Evolutionary conservation across 1,140 invertebrate genomes (phyloP), one percentile per base, ranked within the genome.

Genomic region (Musca vetustissima): DNA sequence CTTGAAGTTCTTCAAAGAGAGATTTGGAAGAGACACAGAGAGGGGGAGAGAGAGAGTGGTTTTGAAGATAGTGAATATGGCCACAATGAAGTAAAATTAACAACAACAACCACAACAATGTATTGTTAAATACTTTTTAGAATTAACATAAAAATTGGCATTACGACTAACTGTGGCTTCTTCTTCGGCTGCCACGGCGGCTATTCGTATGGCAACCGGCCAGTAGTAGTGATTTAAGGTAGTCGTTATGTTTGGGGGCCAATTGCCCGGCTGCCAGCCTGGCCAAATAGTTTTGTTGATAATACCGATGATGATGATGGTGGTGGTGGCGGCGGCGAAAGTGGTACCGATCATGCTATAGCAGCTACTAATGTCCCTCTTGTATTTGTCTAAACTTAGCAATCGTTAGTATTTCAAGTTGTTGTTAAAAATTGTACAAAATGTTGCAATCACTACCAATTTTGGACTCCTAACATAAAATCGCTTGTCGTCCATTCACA

Each of bases 391-490:
- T 61, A 61, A 61, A 61, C 57, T 61, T 19, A 61, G 57, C 57
- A 61, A 43, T 61, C 57, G 57, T 61, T 61, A 61, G 57, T 61
- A 61, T 61, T 61, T 61, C 19, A 61, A 43, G 57, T 61, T 61
- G 57, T 61, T 61, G 57, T 36, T 61, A 43, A 61, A 61, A 61
- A 61, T 61, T 61, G 57, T 61, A 61, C 57, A n/a, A 61, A 61
- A 61, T 61, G 57, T 61, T 61, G 57, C 57, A 61, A 61, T 61
- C 57, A 61, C 57, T 61, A 61, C 57, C 57, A 61, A 61, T 61
- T 61, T 61, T 61, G 57, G 57, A 43, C 36, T 43, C 7, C 36
- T 43, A 43, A 43, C 36, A 43, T 43, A 43, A 43, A 43, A 43
- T 43, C 36, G 36, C 36, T 43, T 43, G 36, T 43, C 4, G 36